Percentiles rank a stretch among this genome's conserved stretches.
These are phyloP conservation scores for Pseudochaenichthys georgianus DNA, from an alignment of 2,797 vertebrate species.

Conservation along the genomic window DNA sequence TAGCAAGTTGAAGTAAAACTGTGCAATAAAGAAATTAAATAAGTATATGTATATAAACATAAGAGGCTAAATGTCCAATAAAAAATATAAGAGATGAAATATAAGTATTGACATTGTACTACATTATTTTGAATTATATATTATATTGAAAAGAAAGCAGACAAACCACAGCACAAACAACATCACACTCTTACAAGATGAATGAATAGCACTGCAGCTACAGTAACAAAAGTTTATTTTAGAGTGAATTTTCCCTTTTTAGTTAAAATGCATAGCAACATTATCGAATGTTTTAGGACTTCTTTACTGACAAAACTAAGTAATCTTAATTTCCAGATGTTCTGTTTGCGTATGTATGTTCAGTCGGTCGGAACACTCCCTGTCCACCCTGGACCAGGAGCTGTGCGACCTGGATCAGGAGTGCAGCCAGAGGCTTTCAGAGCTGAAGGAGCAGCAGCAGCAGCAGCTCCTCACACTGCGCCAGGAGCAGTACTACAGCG, in stretches of 20 bases:
- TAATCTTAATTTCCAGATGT: conserved; percentile 7
- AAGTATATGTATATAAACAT: no score
- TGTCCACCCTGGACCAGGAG: conserved; percentile 90
- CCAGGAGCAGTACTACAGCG: conserved; percentile 98
- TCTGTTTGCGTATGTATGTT: conserved; percentile 21
- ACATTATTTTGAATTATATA: no score
- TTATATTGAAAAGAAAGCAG: no score
- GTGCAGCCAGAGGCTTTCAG: conserved; percentile 88
- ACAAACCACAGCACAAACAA: no score
- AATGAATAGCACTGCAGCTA: no score
- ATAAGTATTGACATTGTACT: no score
- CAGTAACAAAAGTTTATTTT: no score
- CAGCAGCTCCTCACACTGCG: conserved; percentile 94
- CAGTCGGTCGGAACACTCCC: conserved; percentile 91
- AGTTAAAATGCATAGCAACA: not conserved
- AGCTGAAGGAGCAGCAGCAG: conserved; percentile 95
- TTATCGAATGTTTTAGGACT: not conserved
- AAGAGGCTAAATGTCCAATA: no score
- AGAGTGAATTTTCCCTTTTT: not conserved
- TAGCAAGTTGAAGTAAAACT: no score
- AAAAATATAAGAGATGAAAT: no score
- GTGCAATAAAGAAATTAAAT: no score
- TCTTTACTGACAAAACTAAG: not conserved
- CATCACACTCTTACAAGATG: no score
- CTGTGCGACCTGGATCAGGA: conserved; percentile 92